Evolutionary conservation across 2,797 vertebrate genomes (phyloP), one percentile per base, ranked within the genome.

Genomic region (Chanos chanos): DNA sequence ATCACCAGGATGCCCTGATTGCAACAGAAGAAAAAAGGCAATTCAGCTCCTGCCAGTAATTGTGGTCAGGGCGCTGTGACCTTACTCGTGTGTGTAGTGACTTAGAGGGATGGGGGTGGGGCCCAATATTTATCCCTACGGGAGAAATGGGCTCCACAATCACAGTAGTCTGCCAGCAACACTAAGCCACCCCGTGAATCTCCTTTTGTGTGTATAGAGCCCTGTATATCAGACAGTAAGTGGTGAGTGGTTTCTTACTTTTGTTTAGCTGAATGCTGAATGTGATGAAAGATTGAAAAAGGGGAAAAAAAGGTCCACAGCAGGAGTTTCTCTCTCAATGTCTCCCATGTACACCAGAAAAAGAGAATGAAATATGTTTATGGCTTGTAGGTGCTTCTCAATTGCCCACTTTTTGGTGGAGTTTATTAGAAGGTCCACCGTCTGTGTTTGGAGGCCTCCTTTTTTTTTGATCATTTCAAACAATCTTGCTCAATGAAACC

Each of bases 11-110:
- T 78, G 79, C 81, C 77, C 82, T 85, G 81, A 85, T 62, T 74
- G 81, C 76, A 62, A 77, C 78, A 77, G 75, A 80, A 83, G 76
- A 84, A 86, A 82, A 37, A 73, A 57, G 73, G 49, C 79, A 34
- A 73, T 84, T 86, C 75, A 69, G 83, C 81, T 77, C 62, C 74
- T 68, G 77, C 56, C 74, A 70, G 76, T 85, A 85, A 88, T 87
- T 86, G 82, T 79, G 85, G 87, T 87, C 69, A 22, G 76, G 78
- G 78, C 83, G 77, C 78, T 74, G 47, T 81, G 85, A 88, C 89
- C 86, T 72, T 79, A 73, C 71, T 79, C 74, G 67, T 68, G 68
- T 61, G 70, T 76, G 66, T 58, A 76, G 70, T 65, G 72, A 81
- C 77, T 78, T 56, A 73, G 71, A 78, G 75, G 61, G 53, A 66